These are phyloP conservation scores for Stegostoma tigrinum DNA, from an alignment of 2,113 vertebrate genomes.

Conservation along the genomic window DNA sequence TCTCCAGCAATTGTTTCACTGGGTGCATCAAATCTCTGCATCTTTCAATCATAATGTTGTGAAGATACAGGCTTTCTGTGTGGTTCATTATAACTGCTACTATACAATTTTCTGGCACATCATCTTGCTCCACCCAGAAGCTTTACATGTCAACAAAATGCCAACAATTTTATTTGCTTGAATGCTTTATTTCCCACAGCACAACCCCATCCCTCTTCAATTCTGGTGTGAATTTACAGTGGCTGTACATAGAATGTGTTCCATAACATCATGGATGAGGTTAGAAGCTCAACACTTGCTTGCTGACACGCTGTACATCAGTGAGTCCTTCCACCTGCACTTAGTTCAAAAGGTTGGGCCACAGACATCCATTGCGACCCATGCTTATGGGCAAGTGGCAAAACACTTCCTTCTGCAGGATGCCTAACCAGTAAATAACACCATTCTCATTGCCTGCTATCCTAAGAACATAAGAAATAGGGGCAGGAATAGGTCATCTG, in stretches of 20 bases:
- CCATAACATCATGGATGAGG: background rate
- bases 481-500: no score
- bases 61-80: background rate
- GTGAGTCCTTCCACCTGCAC: no score
- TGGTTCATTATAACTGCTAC: background rate
- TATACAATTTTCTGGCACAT: background rate
- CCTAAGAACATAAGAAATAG: no score
- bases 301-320: background rate
- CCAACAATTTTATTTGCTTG: background rate
- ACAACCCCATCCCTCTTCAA: background rate
- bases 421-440: no score
- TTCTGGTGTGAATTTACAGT: no score
- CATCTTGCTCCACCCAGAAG: background rate
- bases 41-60: background rate
- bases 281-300: background rate
- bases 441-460: no score
- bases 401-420: no score
- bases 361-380: no score
- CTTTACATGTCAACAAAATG: background rate
- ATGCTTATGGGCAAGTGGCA: no score
- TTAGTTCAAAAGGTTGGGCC: no score
- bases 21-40: background rate
- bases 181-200: background rate
- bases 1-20: background rate
- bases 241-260: background rate